A percentile compares a stretch with the other conserved stretches of the same genome.
Evolutionary conservation across 2,113 vertebrate species (phyloP).

Genomic region (Oncorhynchus masou): DNA sequence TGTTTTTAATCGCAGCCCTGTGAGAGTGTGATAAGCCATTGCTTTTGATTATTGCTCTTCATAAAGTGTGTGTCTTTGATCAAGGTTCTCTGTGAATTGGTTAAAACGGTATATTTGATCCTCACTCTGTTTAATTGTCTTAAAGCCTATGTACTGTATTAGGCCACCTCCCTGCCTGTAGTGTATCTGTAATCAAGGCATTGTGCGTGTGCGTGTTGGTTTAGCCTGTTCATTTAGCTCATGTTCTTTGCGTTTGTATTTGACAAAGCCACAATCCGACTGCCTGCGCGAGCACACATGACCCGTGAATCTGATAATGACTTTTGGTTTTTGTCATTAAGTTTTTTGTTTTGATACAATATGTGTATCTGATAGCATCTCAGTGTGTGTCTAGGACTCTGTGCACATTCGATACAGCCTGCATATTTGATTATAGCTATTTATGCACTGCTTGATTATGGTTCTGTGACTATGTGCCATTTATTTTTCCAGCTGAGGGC

Average conservation of each 20-base stretch:
- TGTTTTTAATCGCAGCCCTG: slow-evolving; percentile 55
- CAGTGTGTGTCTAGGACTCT: slow-evolving; percentile 6
- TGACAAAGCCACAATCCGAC: slow-evolving; percentile 32
- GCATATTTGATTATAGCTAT: slow-evolving; percentile 55
- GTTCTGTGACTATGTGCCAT: slow-evolving; percentile 49
- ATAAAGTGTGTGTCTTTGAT: slow-evolving; percentile 57
- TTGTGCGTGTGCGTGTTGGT: slow-evolving; percentile 4
- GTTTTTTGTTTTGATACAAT: slow-evolving; percentile 31
- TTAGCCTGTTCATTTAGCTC: slow-evolving; percentile 6
- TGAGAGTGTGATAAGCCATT: slow-evolving; percentile 56
- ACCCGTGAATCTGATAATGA: slow-evolving; percentile 38
- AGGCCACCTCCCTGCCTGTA: slow-evolving; percentile 31
- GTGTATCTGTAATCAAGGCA: slow-evolving; percentile 21
- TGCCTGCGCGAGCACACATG: slow-evolving; percentile 21
- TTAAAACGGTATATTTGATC: slow-evolving; percentile 55
- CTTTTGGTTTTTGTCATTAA: slow-evolving; percentile 19
- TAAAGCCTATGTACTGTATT: slow-evolving; percentile 41
- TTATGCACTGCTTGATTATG: slow-evolving; percentile 58
- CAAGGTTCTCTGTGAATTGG: slow-evolving; percentile 44
- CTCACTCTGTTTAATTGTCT: slow-evolving; percentile 24
- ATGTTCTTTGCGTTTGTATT: slow-evolving; percentile 26
- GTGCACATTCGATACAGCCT: slow-evolving; percentile 22
- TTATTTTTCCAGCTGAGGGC: slow-evolving; percentile 60
- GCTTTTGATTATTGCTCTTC: slow-evolving; percentile 47
- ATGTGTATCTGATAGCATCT: slow-evolving; percentile 23